Base-by-base conservation (phyloP, 2,797 vertebrate species). In the Corythornis leucogaster region DNA sequence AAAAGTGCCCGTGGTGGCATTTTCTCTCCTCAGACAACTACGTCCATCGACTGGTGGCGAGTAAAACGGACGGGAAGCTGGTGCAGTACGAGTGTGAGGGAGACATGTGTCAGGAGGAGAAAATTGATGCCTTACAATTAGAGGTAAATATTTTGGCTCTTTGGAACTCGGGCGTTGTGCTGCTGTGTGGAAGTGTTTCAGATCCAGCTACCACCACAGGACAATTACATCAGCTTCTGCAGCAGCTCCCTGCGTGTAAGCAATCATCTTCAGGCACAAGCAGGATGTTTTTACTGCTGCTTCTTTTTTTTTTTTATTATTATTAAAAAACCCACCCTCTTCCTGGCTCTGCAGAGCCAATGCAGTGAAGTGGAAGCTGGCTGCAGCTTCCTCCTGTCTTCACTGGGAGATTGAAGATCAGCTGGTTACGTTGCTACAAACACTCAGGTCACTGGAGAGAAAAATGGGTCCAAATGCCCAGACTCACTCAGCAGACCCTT, bases 51-150 rank as follows among this genome's bases (percentile, higher is more conserved):
- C 98, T 99, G 92, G 99, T 99, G 94, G 99, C 99, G 80, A 99
- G 99, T 96, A 99, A 99, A 97, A 99, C 99, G 0, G 99, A 99
- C 25, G 99, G 99, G 67, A 99, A 99, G 97, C 98, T 99, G 92
- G 99, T 99, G 24, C 99, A 99, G 96, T 99, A 99, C 4, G 99
- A 99, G 88, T 99, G 99, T 55, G 99, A 99, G 80, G 99, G 99
- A 19, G 99, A 99, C 91, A 98, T 98, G 51, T 99, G 99, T 97
- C 99, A 99, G 64, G 99, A 99, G 17, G 99, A 99, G 97, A 99
- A 99, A 93, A 99, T 99, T 2, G 99, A 99, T 80, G 98, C 98
- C 22, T 98, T 99, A 38, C 99, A 99, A 66, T 97, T 99, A 64
- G 99, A 99, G 98, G 99, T 99, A 91, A 97, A 66, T 89, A 48